phyloP scores from a whole-genome alignment of 2,113 vertebrate genomes.

The Lepus timidus region DNA sequence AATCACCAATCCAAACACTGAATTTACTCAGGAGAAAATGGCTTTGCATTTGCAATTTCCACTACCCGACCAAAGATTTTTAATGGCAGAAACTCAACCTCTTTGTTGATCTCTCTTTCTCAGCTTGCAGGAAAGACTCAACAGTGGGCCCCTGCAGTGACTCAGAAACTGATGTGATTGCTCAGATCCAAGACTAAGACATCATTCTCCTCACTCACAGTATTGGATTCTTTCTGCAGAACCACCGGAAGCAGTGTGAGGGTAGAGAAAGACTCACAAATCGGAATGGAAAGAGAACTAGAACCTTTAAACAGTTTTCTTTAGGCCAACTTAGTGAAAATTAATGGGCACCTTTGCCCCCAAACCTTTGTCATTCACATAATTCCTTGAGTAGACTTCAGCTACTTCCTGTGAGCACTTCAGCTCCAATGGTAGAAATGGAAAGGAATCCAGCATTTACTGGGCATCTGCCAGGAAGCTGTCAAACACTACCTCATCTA shows the following conservation, averaged over 20 bases:
- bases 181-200: background rate
- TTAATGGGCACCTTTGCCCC: background rate
- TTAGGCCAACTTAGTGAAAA: slow-evolving; percentile 53
- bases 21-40: background rate
- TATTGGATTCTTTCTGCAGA: background rate
- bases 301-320: background rate
- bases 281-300: background rate
- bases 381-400: background rate
- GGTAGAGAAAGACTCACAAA: background rate
- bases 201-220: background rate
- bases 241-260: background rate
- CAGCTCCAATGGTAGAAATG: background rate
- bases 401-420: background rate
- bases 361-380: background rate
- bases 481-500: background rate
- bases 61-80: background rate
- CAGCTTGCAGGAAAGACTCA: background rate
- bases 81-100: background rate
- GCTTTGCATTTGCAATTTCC: background rate
- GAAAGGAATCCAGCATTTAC: background rate
- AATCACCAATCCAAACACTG: background rate
- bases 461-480: background rate
- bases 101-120: background rate
- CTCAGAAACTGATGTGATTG: background rate
- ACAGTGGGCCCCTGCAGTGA: rapidly evolving